Evolutionary conservation across 2,888 invertebrate species (phyloP).

Genomic region (Heliconius hortense): DNA sequence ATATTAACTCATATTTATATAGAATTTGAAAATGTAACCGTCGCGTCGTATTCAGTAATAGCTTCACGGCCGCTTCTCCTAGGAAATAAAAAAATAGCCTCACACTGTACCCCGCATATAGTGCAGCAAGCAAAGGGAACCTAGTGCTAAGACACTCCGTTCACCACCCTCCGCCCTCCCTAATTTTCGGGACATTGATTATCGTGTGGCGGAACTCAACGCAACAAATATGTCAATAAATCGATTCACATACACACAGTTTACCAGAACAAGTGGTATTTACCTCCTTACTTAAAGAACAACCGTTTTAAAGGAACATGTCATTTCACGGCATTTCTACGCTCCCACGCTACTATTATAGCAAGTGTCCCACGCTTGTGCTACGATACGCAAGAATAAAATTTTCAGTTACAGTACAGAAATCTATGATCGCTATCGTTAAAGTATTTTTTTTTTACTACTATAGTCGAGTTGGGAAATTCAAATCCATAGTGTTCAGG

Average conservation of each 20-base stretch:
- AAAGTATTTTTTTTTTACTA: neutral
- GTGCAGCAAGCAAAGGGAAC: neutral
- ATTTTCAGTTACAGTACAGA: slow-evolving; percentile 30
- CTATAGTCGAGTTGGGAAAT: neutral
- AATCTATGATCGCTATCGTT: slow-evolving; percentile 21
- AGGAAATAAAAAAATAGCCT: neutral
- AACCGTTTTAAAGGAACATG: slow-evolving; percentile 47
- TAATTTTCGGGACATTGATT: neutral
- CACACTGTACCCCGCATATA: neutral
- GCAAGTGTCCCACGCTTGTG: slow-evolving; percentile 44
- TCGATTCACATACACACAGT: neutral
- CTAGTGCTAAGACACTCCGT: neutral
- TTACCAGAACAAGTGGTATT: neutral
- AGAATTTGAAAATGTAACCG: too few relatives aligned
- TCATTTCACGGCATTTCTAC: slow-evolving; percentile 56
- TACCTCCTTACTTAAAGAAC: slow-evolving; percentile 13
- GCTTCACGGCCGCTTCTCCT: neutral
- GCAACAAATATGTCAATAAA: neutral
- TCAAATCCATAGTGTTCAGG: neutral
- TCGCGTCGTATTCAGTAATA: too few relatives aligned
- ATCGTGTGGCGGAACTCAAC: neutral
- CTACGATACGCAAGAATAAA: slow-evolving; percentile 26
- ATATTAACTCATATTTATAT: too few relatives aligned
- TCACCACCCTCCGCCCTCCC: neutral
- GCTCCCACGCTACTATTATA: slow-evolving; percentile 55